Conservation (phyloP, 37 sponge, comb jelly and placozoan genomes). For the Axinella damicornis region DNA sequence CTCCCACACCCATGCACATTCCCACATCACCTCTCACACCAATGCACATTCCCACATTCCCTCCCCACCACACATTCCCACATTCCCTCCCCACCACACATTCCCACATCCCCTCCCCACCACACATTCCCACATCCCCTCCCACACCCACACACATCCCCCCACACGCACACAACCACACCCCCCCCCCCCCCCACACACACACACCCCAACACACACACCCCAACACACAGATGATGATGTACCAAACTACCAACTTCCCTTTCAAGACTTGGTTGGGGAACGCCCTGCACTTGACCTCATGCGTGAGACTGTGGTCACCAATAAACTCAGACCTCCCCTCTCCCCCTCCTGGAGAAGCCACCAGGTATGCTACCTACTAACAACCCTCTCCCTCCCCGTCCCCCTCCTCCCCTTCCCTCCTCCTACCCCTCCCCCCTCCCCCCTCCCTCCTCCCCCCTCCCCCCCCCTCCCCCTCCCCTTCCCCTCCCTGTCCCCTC, state of each 20-base stretch:
- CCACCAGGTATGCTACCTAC: constrained; percentile 50
- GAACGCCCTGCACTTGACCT: constrained; percentile 66
- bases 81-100: background rate
- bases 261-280: constrained; percentile 70
- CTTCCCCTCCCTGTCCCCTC: background rate
- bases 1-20: constrained; percentile 1
- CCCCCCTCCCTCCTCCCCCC: background rate
- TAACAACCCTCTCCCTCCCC: background rate
- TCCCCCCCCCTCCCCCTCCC: background rate
- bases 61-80: background rate
- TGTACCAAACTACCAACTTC: constrained; percentile 52
- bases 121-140: constrained; percentile 7
- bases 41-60: background rate
- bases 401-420: background rate
- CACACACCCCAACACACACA: constrained; percentile 40
- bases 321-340: constrained; percentile 57
- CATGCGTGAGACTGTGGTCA: constrained; percentile 75
- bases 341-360: constrained; percentile 63
- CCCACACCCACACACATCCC: constrained; percentile 6
- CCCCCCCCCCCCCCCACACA: constrained; percentile 19
- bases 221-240: constrained; percentile 22
- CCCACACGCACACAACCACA: constrained; percentile 18
- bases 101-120: constrained; percentile 13
- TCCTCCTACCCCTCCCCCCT: background rate
- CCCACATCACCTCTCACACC: constrained; percentile 1